Conservation (phyloP, 2,888 invertebrate species). For the Drosophila cyrtoloma region DNA sequence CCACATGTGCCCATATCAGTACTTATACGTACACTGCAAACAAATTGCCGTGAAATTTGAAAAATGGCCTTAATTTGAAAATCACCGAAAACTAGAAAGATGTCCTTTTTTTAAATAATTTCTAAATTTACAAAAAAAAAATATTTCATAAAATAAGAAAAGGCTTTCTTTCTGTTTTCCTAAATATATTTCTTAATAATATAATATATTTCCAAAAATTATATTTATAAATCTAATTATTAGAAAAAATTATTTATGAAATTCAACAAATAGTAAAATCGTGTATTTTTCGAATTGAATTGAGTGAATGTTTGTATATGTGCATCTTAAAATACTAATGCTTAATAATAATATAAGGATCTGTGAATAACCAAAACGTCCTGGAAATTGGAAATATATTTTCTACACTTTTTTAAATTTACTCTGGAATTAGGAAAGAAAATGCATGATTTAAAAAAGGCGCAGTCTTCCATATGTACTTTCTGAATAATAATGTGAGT, state of each 20-base stretch:
- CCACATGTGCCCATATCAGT: not conserved
- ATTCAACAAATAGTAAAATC: not conserved
- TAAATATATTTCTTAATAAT: not conserved
- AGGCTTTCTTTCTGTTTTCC: not conserved
- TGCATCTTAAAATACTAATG: not conserved
- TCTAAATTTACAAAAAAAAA: not conserved
- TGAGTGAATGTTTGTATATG: not conserved
- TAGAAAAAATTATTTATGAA: not conserved
- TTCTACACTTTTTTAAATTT: accelerated
- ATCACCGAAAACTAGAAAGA: not conserved
- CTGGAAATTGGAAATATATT: not conserved
- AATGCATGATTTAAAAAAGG: not conserved
- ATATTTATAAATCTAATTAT: not conserved
- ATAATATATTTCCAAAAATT: not conserved
- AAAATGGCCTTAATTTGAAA: not conserved
- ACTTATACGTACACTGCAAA: not conserved
- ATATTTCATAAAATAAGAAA: not conserved
- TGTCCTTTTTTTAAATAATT: not conserved
- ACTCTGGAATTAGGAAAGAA: not conserved
- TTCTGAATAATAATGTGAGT: not conserved
- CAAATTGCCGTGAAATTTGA: not conserved
- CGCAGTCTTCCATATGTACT: not conserved
- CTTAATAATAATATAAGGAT: not conserved
- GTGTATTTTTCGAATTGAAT: not conserved
- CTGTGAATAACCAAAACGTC: not conserved